Conservation (phyloP, 1,140 invertebrate species). For the Nautilus pompilius region DNA sequence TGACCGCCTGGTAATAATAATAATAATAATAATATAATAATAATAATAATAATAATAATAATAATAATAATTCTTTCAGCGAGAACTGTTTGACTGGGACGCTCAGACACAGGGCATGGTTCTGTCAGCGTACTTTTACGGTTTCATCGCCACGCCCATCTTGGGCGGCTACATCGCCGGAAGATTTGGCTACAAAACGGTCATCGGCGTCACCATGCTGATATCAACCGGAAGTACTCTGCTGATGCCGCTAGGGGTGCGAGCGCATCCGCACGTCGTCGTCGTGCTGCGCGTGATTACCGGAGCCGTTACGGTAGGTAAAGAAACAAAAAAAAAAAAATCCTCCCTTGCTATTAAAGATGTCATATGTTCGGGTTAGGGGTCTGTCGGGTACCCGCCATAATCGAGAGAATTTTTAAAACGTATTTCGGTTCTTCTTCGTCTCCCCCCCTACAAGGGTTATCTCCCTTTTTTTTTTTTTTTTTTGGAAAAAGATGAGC, state of each 20-base stretch:
- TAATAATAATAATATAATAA: too few relatives aligned
- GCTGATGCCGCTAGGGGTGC: conserved; percentile 16
- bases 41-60: too few relatives aligned
- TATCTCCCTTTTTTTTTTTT: too few relatives aligned
- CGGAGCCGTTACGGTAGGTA: conserved; percentile 22
- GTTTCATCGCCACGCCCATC: conserved; percentile 70
- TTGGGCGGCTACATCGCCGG: conserved; percentile 73
- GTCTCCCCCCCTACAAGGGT: too few relatives aligned
- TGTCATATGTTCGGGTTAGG: too few relatives aligned
- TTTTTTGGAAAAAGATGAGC: too few relatives aligned
- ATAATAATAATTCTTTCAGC: too few relatives aligned
- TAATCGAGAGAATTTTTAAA: too few relatives aligned
- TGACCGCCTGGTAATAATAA: too few relatives aligned
- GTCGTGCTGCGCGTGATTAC: conserved; percentile 14
- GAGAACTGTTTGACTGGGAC: conserved; percentile 77
- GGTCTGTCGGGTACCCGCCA: too few relatives aligned
- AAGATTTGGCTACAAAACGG: conserved; percentile 40
- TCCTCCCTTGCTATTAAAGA: too few relatives aligned
- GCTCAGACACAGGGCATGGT: conserved; percentile 74
- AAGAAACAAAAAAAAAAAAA: background rate
- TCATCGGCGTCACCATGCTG: conserved; percentile 22
- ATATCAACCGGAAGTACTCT: conserved; percentile 10
- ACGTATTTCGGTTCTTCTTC: too few relatives aligned
- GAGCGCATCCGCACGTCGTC: conserved; percentile 12
- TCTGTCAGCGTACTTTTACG: conserved; percentile 81